A percentile compares a stretch with the other conserved stretches of the same genome.
These are phyloP conservation scores for Ornithoptera priamus DNA, from an alignment of 2,888 invertebrate genomes.

Conservation along the genomic window DNA sequence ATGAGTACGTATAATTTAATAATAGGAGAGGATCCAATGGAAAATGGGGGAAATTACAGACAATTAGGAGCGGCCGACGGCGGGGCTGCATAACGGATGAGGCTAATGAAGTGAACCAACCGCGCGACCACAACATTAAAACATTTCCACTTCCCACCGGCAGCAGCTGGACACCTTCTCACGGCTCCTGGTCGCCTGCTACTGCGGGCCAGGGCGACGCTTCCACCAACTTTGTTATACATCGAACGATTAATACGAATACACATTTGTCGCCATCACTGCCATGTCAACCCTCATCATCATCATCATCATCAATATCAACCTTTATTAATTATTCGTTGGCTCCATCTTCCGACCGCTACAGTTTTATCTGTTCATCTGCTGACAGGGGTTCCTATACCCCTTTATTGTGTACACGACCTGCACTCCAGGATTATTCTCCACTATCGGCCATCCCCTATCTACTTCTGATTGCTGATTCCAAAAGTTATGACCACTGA, in stretches of 20 bases:
- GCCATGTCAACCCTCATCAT: too few species aligned
- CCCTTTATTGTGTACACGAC: too few species aligned
- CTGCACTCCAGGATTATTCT: too few species aligned
- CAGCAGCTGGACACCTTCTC: slow-evolving; percentile 58
- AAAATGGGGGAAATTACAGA: slow-evolving; percentile 41
- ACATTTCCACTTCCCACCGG: slow-evolving; percentile 44
- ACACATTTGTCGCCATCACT: too few species aligned
- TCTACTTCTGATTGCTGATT: too few species aligned
- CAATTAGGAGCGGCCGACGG: slow-evolving; percentile 45
- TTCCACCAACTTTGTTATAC: slow-evolving; percentile 35
- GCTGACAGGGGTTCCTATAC: too few species aligned
- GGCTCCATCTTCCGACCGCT: too few species aligned
- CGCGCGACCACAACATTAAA: slow-evolving; percentile 69
- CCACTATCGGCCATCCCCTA: too few species aligned
- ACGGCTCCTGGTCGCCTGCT: slow-evolving; percentile 39
- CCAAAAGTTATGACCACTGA: too few species aligned
- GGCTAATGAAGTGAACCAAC: slow-evolving; percentile 63
- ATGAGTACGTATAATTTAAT: slow-evolving; percentile 14
- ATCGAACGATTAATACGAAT: slow-evolving; percentile 33
- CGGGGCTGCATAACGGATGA: slow-evolving; percentile 56
- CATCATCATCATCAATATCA: too few species aligned
- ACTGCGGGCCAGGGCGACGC: slow-evolving; percentile 15
- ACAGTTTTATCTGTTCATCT: too few species aligned
- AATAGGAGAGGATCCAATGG: slow-evolving; percentile 11
- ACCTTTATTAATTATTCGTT: too few species aligned